Evolutionary conservation across 2,113 vertebrate genomes (phyloP).

Genomic region (Indri indri): DNA sequence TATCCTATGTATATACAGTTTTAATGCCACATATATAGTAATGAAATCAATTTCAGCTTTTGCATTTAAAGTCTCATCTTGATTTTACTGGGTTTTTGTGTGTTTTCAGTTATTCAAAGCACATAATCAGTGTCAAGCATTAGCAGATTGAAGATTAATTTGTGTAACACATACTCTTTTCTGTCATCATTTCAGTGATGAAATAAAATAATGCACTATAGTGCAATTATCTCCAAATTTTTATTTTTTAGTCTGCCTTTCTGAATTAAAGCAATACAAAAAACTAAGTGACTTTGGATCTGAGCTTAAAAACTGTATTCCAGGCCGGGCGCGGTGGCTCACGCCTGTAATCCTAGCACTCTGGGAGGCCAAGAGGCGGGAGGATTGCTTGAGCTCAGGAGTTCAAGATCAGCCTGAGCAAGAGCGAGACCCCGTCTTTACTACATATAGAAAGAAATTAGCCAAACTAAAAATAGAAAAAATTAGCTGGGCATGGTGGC

Average conservation of each 20-base stretch:
- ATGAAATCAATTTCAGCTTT: neutral
- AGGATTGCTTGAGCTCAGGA: no score
- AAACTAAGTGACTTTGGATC: neutral
- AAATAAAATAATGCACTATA: neutral
- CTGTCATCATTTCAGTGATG: neutral
- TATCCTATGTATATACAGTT: neutral
- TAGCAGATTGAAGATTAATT: neutral
- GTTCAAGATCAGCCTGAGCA: no score
- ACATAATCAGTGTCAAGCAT: neutral
- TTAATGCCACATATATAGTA: neutral
- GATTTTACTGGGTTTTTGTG: neutral
- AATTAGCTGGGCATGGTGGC: no score
- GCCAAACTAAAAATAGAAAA: no score
- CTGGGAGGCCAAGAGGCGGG: no score
- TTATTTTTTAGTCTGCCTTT: neutral
- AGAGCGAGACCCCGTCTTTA: no score
- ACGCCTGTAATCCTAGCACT: no score
- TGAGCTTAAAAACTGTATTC: neutral
- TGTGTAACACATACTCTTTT: neutral
- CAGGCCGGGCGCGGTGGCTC: no score
- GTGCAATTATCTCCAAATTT: neutral
- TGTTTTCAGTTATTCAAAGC: neutral
- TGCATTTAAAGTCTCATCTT: neutral
- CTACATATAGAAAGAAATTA: no score
- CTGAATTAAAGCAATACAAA: conserved; percentile 1